Evolutionary conservation across 2,888 invertebrate genomes (phyloP).

Genomic region (Rhogogaster chlorosoma): DNA sequence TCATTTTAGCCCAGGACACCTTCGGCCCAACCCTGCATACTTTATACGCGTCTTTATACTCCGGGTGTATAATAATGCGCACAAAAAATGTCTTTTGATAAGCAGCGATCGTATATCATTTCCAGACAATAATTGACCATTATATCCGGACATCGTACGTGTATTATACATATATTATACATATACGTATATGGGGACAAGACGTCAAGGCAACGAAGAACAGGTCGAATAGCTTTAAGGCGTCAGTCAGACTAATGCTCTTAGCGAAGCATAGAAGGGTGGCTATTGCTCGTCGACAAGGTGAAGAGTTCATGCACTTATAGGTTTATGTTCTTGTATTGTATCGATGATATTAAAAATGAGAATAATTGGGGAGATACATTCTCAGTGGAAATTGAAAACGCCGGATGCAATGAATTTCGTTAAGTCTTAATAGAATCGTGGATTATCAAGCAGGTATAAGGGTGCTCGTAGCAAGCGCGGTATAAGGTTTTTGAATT

Average conservation of each 20-base stretch:
- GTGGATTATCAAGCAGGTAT: slow-evolving; percentile 20
- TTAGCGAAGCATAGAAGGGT: background rate
- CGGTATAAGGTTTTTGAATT: slow-evolving; percentile 34
- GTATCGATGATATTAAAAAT: background rate
- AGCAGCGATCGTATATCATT: slow-evolving; percentile 31
- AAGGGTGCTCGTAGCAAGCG: background rate
- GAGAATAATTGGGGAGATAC: background rate
- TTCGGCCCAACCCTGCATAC: background rate
- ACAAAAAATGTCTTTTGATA: slow-evolving; percentile 6
- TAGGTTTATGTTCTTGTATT: background rate
- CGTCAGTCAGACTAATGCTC: slow-evolving; percentile 37
- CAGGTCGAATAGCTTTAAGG: slow-evolving; percentile 18
- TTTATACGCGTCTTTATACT: background rate
- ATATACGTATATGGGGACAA: background rate
- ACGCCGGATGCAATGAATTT: background rate
- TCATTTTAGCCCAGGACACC: background rate
- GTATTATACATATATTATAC: background rate
- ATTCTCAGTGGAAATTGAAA: background rate
- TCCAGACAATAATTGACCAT: slow-evolving; percentile 27
- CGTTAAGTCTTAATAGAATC: slow-evolving; percentile 10
- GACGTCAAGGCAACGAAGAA: background rate
- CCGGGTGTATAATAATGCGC: background rate
- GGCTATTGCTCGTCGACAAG: slow-evolving; percentile 14
- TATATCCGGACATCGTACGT: background rate
- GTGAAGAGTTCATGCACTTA: background rate